These are phyloP conservation scores for Dromas ardeola DNA, from an alignment of 2,113 vertebrate genomes.

Conservation along the genomic window DNA sequence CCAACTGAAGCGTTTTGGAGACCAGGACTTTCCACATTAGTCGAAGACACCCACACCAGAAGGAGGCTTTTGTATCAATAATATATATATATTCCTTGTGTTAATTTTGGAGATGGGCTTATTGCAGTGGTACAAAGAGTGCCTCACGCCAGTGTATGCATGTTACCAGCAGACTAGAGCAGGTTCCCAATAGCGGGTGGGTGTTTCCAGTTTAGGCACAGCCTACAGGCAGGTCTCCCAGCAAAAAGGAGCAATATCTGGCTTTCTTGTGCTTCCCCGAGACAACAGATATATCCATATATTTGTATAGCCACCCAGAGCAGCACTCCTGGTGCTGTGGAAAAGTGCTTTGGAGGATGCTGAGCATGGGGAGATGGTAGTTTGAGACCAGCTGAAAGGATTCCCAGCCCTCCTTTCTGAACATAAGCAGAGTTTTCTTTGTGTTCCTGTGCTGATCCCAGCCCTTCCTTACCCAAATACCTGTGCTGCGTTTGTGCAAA, in stretches of 20 bases:
- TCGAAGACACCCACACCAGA: not conserved
- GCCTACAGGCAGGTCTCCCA: not conserved
- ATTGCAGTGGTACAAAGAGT: not conserved
- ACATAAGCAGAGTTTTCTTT: not conserved
- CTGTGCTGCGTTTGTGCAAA: accelerated
- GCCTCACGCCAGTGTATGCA: accelerated
- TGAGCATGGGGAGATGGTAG: accelerated
- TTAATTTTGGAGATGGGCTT: not conserved
- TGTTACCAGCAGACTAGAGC: not conserved
- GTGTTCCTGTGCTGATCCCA: not conserved
- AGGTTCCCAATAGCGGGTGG: not conserved
- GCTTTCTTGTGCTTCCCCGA: not conserved
- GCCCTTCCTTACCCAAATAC: not conserved
- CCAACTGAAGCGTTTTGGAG: not conserved
- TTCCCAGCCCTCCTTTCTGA: not conserved
- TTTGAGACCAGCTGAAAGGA: not conserved
- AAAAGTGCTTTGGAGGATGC: not conserved
- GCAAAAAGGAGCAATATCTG: not conserved
- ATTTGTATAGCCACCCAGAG: not conserved
- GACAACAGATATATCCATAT: not conserved
- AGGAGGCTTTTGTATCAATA: not conserved
- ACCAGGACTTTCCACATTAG: not conserved
- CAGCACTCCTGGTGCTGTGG: not conserved
- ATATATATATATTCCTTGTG: not conserved
- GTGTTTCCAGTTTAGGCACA: not conserved